A percentile compares a stretch with the other conserved stretches of the same genome.
These are phyloP conservation scores for Eriocheir sinensis DNA, from an alignment of 1,140 invertebrate species.

Conservation along the genomic window DNA sequence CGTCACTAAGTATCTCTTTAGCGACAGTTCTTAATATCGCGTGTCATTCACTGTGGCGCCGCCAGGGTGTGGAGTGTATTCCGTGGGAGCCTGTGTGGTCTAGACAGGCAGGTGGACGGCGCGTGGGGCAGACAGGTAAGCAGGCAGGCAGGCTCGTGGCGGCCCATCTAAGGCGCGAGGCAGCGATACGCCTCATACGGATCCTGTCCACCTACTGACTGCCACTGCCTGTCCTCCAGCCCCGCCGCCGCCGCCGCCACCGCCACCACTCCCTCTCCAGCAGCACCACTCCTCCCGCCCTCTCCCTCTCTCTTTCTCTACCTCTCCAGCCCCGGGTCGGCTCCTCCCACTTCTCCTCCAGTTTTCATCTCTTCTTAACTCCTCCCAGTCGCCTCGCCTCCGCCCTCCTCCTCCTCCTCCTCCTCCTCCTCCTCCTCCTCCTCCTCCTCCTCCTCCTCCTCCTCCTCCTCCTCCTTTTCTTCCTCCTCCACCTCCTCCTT, in stretches of 20 bases:
- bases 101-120: not conserved
- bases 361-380: constrained; percentile 5
- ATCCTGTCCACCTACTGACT: not conserved
- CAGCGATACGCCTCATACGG: not conserved
- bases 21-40: not conserved
- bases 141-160: not conserved
- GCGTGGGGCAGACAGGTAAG: not conserved
- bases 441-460: not conserved
- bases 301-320: not conserved
- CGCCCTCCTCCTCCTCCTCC: not conserved
- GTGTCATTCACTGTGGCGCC: not conserved
- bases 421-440: not conserved
- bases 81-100: not conserved
- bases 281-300: not conserved
- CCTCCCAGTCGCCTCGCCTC: not conserved
- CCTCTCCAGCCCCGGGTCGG: too few relatives aligned
- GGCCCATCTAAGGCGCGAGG: not conserved
- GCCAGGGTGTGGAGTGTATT: not conserved
- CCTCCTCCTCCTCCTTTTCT: not conserved
- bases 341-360: constrained; percentile 9
- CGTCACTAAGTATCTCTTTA: not conserved
- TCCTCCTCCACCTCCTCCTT: not conserved
- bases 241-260: not conserved
- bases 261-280: not conserved
- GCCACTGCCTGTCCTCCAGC: not conserved